Evolutionary conservation across 2,888 invertebrate species (phyloP).

Genomic region (Tetheella fluctuosa): DNA sequence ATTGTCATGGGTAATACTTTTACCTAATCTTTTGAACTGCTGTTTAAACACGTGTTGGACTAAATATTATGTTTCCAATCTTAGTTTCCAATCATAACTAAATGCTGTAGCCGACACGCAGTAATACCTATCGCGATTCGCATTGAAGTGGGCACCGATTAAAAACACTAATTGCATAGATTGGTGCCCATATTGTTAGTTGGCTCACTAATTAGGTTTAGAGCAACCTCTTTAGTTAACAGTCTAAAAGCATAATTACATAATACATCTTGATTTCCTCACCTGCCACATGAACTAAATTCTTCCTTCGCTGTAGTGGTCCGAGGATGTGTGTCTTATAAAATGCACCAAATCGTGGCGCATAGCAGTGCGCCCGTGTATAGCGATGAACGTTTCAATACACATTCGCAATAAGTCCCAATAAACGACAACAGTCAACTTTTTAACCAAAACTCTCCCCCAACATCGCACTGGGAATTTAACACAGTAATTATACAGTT

Average conservation of each 20-base stretch:
- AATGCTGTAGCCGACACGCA: neutral
- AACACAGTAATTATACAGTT: slow-evolving; percentile 70
- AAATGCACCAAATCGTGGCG: slow-evolving; percentile 89
- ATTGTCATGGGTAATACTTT: neutral
- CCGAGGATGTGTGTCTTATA: slow-evolving; percentile 91
- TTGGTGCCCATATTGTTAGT: slow-evolving; percentile 1
- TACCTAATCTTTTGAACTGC: no score
- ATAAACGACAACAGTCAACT: slow-evolving; percentile 66
- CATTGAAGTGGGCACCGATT: neutral
- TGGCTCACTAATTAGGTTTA: neutral
- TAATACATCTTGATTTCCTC: slow-evolving; percentile 34
- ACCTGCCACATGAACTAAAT: slow-evolving; percentile 72
- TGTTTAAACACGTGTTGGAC: no score
- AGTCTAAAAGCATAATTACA: slow-evolving; percentile 14
- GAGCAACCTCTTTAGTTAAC: slow-evolving; percentile 7
- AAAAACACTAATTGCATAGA: neutral
- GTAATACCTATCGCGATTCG: no score
- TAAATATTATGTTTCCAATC: no score
- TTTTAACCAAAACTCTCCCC: slow-evolving; percentile 73
- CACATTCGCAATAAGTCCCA: slow-evolving; percentile 82
- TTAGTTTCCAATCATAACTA: neutral
- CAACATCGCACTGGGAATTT: slow-evolving; percentile 75
- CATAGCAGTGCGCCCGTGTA: slow-evolving; percentile 89
- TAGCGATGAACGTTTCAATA: slow-evolving; percentile 83
- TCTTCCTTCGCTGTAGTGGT: slow-evolving; percentile 89